Conservation (phyloP, 2,888 invertebrate genomes). For the Esperia sulphurella region DNA sequence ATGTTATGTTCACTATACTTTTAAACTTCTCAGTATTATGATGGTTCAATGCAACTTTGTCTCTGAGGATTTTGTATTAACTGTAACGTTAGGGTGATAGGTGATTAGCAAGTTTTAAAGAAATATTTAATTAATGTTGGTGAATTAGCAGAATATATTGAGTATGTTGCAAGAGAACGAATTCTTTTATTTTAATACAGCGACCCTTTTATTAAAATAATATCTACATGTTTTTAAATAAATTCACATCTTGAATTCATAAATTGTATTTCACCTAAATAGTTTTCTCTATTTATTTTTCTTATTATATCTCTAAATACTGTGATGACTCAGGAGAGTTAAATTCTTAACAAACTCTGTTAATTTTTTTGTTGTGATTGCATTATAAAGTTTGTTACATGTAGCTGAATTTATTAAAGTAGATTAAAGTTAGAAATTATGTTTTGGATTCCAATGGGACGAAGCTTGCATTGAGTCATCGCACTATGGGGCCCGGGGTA, state of each 20-base stretch:
- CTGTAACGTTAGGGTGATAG: slow-evolving; percentile 50
- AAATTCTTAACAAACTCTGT: slow-evolving; percentile 30
- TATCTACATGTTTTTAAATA: slow-evolving; percentile 48
- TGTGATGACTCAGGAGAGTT: slow-evolving; percentile 77
- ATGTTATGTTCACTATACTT: slow-evolving; percentile 63
- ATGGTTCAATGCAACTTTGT: slow-evolving; percentile 78
- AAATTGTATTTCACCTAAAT: slow-evolving; percentile 39
- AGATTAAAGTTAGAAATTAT: slow-evolving; percentile 15
- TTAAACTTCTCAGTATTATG: slow-evolving; percentile 53
- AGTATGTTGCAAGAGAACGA: slow-evolving; percentile 69
- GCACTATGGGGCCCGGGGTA: slow-evolving; percentile 70
- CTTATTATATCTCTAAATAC: slow-evolving; percentile 50
- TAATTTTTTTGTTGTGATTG: slow-evolving; percentile 28
- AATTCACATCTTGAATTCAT: slow-evolving; percentile 61
- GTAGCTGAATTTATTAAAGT: not conserved
- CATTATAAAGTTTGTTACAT: slow-evolving; percentile 23
- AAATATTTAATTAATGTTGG: slow-evolving; percentile 54
- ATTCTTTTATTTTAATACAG: slow-evolving; percentile 64
- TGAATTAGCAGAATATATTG: slow-evolving; percentile 72
- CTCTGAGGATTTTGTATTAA: slow-evolving; percentile 53
- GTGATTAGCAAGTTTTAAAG: slow-evolving; percentile 42
- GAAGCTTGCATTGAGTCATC: slow-evolving; percentile 79
- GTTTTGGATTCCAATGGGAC: slow-evolving; percentile 57
- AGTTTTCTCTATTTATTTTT: slow-evolving; percentile 37
- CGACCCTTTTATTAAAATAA: slow-evolving; percentile 38